Conservation (phyloP, 2,888 invertebrate species). For the Rhagophthalmus giganteus region DNA sequence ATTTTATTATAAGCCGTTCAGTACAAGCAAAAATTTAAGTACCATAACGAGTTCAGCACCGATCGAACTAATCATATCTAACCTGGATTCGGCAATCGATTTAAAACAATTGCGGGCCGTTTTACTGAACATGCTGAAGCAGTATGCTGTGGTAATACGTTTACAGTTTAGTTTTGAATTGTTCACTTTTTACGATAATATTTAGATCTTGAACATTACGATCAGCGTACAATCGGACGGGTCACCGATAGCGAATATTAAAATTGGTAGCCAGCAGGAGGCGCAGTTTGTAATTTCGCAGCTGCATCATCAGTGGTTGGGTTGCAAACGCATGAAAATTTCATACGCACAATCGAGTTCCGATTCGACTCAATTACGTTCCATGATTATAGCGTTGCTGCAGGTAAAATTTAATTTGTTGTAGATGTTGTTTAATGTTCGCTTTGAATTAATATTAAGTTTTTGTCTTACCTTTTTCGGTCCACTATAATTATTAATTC, state of each 20-base stretch:
- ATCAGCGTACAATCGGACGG: slow-evolving; percentile 68
- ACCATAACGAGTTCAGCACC: slow-evolving; percentile 46
- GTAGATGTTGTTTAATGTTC: neutral
- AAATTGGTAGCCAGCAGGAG: slow-evolving; percentile 67
- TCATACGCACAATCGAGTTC: slow-evolving; percentile 67
- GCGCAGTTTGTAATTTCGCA: slow-evolving; percentile 78
- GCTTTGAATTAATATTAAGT: too few relatives aligned
- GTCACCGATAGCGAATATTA: slow-evolving; percentile 69
- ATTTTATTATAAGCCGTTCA: neutral
- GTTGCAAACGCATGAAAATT: slow-evolving; percentile 78
- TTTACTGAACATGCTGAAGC: slow-evolving; percentile 65
- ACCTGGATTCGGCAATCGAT: slow-evolving; percentile 71
- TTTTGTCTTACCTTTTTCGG: too few relatives aligned
- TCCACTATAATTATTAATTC: too few relatives aligned
- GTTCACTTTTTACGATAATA: slow-evolving; percentile 6
- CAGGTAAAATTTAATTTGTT: slow-evolving; percentile 50
- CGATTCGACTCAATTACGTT: slow-evolving; percentile 66
- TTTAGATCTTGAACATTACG: slow-evolving; percentile 63
- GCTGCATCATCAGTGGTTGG: slow-evolving; percentile 80
- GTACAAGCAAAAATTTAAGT: slow-evolving; percentile 1
- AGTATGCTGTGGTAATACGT: slow-evolving; percentile 67
- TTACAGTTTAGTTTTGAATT: slow-evolving; percentile 1
- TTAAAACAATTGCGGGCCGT: slow-evolving; percentile 67
- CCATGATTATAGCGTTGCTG: slow-evolving; percentile 73
- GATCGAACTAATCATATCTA: slow-evolving; percentile 67